These are phyloP conservation scores for Buteo buteo DNA, from an alignment of 2,113 vertebrate genomes.

Conservation along the genomic window DNA sequence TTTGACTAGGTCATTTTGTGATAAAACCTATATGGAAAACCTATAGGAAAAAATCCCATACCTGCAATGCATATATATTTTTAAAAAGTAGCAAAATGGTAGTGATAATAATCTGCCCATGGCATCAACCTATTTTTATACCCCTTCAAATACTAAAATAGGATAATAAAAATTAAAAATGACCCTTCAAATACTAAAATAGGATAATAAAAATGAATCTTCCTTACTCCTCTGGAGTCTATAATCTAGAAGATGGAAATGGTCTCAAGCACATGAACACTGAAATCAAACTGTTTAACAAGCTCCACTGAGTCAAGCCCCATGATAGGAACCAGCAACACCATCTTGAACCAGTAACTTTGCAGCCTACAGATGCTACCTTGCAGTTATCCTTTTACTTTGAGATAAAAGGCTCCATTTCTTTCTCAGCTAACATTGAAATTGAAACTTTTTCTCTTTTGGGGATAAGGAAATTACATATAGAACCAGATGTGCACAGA, in stretches of 20 bases:
- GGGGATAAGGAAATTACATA: neutral
- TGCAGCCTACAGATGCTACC: neutral
- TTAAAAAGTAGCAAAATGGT: neutral
- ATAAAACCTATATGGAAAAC: neutral
- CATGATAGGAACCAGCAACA: neutral
- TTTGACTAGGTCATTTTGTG: neutral
- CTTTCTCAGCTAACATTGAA: neutral
- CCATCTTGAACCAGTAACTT: neutral
- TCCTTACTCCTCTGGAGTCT: neutral
- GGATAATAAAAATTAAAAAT: slow-evolving; percentile 24
- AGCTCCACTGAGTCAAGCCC: neutral
- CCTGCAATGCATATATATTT: neutral
- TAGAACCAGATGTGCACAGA: neutral
- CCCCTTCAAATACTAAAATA: neutral
- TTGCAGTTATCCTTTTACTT: neutral
- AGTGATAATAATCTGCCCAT: neutral
- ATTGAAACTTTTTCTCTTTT: neutral
- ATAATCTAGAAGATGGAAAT: neutral
- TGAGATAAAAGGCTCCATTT: neutral
- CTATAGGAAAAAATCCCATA: neutral
- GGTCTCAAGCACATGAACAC: neutral
- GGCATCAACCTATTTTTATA: neutral
- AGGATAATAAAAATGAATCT: neutral
- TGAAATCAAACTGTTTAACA: neutral
- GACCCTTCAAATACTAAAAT: neutral